These are phyloP conservation scores for Dynastes grantii DNA, from an alignment of 2,888 invertebrate genomes.

Conservation along the genomic window DNA sequence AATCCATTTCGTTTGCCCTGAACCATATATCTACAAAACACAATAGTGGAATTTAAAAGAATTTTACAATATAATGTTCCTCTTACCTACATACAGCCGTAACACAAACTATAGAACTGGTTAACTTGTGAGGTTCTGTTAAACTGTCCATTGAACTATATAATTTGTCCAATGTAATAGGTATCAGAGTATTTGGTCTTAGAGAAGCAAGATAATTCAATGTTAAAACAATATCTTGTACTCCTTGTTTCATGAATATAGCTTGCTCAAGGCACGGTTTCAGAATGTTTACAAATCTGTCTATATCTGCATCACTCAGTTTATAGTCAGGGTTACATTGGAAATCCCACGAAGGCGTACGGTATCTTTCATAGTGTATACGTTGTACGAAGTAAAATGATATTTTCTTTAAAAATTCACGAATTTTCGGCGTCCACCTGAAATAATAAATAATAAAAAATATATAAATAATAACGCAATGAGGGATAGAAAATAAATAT, in stretches of 20 bases:
- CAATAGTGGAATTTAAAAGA: neutral
- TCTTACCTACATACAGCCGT: slow-evolving; percentile 78
- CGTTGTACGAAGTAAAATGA: slow-evolving; percentile 76
- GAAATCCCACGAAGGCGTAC: slow-evolving; percentile 78
- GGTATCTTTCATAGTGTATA: slow-evolving; percentile 79
- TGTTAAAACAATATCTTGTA: slow-evolving; percentile 76
- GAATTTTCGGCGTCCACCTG: slow-evolving; percentile 81
- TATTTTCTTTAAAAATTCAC: slow-evolving; percentile 80
- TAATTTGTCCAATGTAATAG: slow-evolving; percentile 86
- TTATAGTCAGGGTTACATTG: slow-evolving; percentile 79
- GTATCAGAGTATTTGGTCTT: slow-evolving; percentile 87
- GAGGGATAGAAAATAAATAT: too few relatives aligned
- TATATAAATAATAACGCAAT: too few relatives aligned
- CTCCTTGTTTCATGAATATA: slow-evolving; percentile 83
- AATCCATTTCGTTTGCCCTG: slow-evolving; percentile 74
- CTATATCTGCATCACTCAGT: slow-evolving; percentile 86
- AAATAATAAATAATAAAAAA: slow-evolving; percentile 38
- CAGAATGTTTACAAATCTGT: slow-evolving; percentile 84
- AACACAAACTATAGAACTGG: slow-evolving; percentile 81
- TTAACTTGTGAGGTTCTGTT: slow-evolving; percentile 90
- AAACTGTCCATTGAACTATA: slow-evolving; percentile 87
- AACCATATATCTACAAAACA: slow-evolving; percentile 66
- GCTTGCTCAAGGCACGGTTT: slow-evolving; percentile 84
- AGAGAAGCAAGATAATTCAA: slow-evolving; percentile 85
- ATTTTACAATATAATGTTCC: neutral